Percentiles rank a stretch among this genome's conserved stretches.
Evolutionary conservation across 2,797 vertebrate genomes (phyloP).

Genomic region (Chiloscyllium punctatum): DNA sequence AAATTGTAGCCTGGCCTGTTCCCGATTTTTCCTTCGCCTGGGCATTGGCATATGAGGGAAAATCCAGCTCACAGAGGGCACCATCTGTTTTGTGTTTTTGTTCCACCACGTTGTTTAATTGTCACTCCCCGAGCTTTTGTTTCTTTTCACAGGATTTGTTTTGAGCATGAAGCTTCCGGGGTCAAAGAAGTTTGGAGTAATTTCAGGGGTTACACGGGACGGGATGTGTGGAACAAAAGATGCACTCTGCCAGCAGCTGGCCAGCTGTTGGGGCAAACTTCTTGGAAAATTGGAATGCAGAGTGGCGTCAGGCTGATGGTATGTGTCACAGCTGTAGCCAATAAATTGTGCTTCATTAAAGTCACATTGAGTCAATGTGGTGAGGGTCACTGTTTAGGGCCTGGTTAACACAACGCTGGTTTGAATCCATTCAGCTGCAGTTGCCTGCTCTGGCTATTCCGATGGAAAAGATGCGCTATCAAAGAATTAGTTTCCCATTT

Average conservation of each 20-base stretch:
- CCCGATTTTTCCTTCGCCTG: background rate
- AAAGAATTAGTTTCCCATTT: background rate
- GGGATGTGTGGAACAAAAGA: constrained; percentile 7
- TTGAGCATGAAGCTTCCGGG: background rate
- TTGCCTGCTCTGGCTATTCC: background rate
- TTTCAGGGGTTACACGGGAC: background rate
- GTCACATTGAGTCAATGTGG: background rate
- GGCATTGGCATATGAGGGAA: background rate
- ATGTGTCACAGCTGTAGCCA: constrained; percentile 20
- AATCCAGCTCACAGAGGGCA: background rate
- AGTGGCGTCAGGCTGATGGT: background rate
- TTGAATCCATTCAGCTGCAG: background rate
- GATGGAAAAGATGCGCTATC: background rate
- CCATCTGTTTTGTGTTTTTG: background rate
- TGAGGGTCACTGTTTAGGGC: background rate
- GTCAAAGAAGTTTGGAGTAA: background rate
- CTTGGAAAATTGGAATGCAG: background rate
- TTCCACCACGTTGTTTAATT: background rate
- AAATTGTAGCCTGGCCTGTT: background rate
- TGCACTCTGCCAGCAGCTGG: background rate
- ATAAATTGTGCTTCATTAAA: constrained; percentile 27
- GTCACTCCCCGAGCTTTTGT: background rate
- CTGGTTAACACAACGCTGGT: background rate
- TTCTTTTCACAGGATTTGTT: background rate
- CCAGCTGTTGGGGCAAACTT: constrained; percentile 21